A percentile compares a stretch with the other conserved stretches of the same genome.
These are phyloP conservation scores for Lepisosteus oculatus DNA, from an alignment of 2,113 vertebrate species.

Conservation along the genomic window DNA sequence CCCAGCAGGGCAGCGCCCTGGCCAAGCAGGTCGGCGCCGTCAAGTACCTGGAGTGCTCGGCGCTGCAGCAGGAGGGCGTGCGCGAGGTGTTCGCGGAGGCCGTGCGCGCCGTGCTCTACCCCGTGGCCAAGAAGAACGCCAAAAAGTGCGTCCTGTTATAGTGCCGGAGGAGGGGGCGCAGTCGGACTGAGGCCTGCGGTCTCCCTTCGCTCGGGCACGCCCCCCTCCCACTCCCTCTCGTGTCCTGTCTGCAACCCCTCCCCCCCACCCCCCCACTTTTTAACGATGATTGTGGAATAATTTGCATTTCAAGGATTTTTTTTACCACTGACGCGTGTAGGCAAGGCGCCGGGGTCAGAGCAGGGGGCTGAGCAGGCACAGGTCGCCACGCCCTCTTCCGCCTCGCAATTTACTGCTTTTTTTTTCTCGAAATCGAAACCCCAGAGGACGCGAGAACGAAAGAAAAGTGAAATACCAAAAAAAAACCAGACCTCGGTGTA, in stretches of 20 bases:
- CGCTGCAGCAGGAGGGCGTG: conserved; percentile 83
- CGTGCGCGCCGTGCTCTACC: conserved; percentile 84
- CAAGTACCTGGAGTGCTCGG: conserved; percentile 91
- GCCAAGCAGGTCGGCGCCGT: conserved; percentile 89
- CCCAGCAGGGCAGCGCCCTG: conserved; percentile 81
- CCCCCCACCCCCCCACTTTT: neutral
- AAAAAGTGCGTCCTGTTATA: conserved; percentile 88
- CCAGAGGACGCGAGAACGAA: too few relatives aligned
- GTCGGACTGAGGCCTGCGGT: conserved; percentile 53
- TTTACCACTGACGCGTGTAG: too few relatives aligned
- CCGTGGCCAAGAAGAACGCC: conserved; percentile 81
- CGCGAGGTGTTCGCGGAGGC: conserved; percentile 86
- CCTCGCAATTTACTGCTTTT: conserved; percentile 45
- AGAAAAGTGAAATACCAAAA: too few relatives aligned
- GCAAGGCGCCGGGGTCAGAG: too few relatives aligned
- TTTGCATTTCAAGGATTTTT: conserved; percentile 6
- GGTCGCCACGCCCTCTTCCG: conserved; percentile 3
- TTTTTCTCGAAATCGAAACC: too few relatives aligned
- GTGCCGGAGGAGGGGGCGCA: conserved; percentile 36
- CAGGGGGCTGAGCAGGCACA: too few relatives aligned
- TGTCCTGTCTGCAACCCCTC: neutral
- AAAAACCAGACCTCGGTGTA: too few relatives aligned
- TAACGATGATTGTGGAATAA: conserved; percentile 39
- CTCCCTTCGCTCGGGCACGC: neutral
- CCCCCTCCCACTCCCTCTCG: neutral